Base-by-base conservation (phyloP, 1,140 invertebrate species). In the Magallana ariakensis region DNA sequence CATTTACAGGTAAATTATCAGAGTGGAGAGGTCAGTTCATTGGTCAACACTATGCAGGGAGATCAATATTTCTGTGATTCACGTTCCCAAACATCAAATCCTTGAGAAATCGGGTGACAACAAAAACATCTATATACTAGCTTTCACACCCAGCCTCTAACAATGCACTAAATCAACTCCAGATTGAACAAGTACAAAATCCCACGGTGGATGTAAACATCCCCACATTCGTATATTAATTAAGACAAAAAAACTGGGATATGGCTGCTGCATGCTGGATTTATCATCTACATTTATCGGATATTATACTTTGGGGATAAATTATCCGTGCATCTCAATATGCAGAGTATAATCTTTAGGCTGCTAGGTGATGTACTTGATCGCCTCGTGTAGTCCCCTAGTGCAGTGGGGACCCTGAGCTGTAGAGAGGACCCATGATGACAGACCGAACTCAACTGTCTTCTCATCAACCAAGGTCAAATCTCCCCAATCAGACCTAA, bases 321-420 rank as follows among this genome's bases (percentile, higher is more conserved):
- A 62, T 62, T 62, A 62, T 62, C 58, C 58, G 19, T 62, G 19
- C 58, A 62, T 62, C 58, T 62, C 58, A 62, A 62, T 19, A 62
- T 62, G 58, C 58, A 46, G 19, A n/a, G 58, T 62, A n/a, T 62
- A 62, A 62, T 62, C 58, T 62, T 5, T 13, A n/a, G 16, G 16
- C 16, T 62, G 8, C 19, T 62, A 1, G 9, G 58, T n/a, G 58
- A 62, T 62, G 58, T 62, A 62, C 58, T 62, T 62, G 58, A 62
- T 62, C 19, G 58, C 58, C 19, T 62, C 16, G 16, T 62, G 19
- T 19, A n/a, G 13, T 16, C 9, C 15, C 58, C 58, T 62, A 19
- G 19, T 62, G 58, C 58, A 62, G 58, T 16, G 58, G 33, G 33
- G 33, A 46, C 33, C 33, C 33, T 46, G 33, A 46, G 33, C 33